These are phyloP conservation scores for Agrochola macilenta DNA, from an alignment of 2,888 invertebrate genomes.

Conservation along the genomic window DNA sequence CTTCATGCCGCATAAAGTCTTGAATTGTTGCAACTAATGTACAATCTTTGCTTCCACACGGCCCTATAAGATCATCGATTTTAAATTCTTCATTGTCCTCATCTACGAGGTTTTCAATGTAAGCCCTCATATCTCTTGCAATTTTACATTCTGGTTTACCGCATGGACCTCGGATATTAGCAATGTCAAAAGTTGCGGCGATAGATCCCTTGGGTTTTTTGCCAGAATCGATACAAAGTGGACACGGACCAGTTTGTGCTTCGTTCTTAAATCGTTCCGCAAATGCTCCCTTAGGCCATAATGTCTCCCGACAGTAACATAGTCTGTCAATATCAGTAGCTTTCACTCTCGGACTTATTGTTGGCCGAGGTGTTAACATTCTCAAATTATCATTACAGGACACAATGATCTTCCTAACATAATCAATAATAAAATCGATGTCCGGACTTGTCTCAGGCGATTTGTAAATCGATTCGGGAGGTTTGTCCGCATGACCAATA, in stretches of 20 bases:
- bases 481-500: conserved; percentile 82
- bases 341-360: conserved; percentile 83
- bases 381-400: conserved; percentile 88
- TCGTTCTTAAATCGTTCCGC: conserved; percentile 83
- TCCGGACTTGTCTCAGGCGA: conserved; percentile 84
- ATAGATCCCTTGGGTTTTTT: conserved; percentile 67
- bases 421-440: conserved; percentile 84
- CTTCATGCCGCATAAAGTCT: conserved; percentile 83
- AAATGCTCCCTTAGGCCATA: conserved; percentile 82
- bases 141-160: conserved; percentile 86
- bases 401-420: conserved; percentile 84
- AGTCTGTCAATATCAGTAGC: conserved; percentile 86
- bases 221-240: conserved; percentile 79
- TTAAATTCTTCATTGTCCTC: conserved; percentile 83
- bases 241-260: conserved; percentile 80
- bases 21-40: conserved; percentile 83
- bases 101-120: conserved; percentile 83
- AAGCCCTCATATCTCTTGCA: conserved; percentile 83
- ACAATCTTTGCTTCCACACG: conserved; percentile 86
- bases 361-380: conserved; percentile 85
- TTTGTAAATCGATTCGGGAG: conserved; percentile 82
- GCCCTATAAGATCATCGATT: conserved; percentile 82
- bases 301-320: conserved; percentile 84
- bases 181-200: conserved; percentile 80
- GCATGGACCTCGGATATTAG: conserved; percentile 86